A percentile compares a stretch with the other conserved stretches of the same genome.
These are phyloP conservation scores for Brienomyrus brachyistius DNA, from an alignment of 2,113 vertebrate species.

Conservation along the genomic window DNA sequence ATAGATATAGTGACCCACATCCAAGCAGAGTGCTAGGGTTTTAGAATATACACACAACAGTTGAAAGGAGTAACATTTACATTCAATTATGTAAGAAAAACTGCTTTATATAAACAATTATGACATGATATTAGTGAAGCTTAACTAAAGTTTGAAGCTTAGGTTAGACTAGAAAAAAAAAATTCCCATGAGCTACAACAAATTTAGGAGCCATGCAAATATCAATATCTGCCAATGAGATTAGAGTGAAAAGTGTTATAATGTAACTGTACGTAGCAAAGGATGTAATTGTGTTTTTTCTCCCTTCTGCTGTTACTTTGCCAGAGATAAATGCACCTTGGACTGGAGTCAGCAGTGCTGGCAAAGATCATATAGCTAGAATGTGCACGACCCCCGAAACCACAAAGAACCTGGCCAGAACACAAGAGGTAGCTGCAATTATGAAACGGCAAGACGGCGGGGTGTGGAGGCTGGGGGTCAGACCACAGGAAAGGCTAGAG, in stretches of 20 bases:
- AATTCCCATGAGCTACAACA: not conserved
- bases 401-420: not conserved
- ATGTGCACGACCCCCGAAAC: not conserved
- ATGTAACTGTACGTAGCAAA: not conserved
- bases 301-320: not conserved
- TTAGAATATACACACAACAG: not conserved
- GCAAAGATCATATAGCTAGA: not conserved
- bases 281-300: not conserved
- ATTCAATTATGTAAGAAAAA: not conserved
- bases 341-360: conserved; percentile 10
- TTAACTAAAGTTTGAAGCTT: not conserved
- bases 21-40: not conserved
- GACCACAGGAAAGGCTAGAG: conserved; percentile 12
- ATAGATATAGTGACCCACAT: not conserved
- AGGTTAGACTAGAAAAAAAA: not conserved
- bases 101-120: not conserved
- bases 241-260: not conserved
- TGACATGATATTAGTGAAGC: not conserved
- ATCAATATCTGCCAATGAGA: not conserved
- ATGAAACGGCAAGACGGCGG: not conserved
- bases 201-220: not conserved
- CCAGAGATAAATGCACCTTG: conserved; percentile 13
- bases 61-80: not conserved
- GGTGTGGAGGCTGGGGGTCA: not conserved
- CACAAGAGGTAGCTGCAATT: not conserved